Evolutionary conservation across 2,888 invertebrate species (phyloP), one percentile per base, ranked within the genome.

Genomic region (Pinctada fucata): DNA sequence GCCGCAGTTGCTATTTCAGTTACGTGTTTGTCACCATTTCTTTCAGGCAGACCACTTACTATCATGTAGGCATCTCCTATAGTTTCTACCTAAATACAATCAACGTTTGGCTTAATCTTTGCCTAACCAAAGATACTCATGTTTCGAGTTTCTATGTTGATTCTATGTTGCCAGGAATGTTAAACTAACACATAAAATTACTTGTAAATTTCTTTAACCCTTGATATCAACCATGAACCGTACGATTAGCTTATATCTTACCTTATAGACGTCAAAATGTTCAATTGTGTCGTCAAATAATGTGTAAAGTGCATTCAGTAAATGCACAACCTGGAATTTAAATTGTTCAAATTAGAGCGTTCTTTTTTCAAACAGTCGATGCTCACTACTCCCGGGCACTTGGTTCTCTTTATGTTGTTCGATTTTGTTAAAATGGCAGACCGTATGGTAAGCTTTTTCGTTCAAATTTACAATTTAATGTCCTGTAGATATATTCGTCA

Each of bases 31-130:
- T 86, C 83, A 1, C 87, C 88, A 77, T 91, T 91, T 13, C 84
- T 80, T 51, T 86, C 86, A 0, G 90, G 91, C 45, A 91, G 76
- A 0, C 91, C 91, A 73, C 89, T 89, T 2, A 88, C 90, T 4
- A 91, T 82, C 90, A 91, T 90, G 79, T 91, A 91, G 2, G 91
- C 91, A 80, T 91, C 91, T 3, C 91, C 91, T 58, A 91, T 91
- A 3, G 91, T 91, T 80, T 91, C 89, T 45, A 89, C 91, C 88
- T 90, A 79, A 2, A 78, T 48, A 58, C 13, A 58, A 10, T 58
- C 13, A 10, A 58, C 58, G 13, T 58, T 58, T 31, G 31, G 31
- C 31, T 31, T 31, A 31, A 31, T 31, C 31, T 31, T 31, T 31
- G 31, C 31, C 31, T 31, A 31, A 31, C 31, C 31, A 31, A 31